Percentiles rank a stretch among this genome's conserved stretches.
Conservation (phyloP, 2,888 invertebrate species). For the Anthrax anthrax region DNA sequence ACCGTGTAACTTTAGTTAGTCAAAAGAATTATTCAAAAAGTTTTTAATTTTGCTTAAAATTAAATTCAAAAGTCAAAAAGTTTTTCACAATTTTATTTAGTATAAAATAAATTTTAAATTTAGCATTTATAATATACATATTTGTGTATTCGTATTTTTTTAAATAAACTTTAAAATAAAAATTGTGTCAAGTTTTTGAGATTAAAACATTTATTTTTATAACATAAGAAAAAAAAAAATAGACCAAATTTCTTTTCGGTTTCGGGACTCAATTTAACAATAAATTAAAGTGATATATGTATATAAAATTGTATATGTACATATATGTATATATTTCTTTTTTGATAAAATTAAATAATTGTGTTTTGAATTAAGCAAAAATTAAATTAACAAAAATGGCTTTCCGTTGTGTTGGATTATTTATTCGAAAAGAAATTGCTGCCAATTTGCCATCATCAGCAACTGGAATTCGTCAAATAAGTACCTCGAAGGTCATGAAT, state of each 20-base stretch:
- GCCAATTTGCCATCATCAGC: constrained; percentile 12
- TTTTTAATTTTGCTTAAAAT: background rate
- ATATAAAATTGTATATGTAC: too few species aligned
- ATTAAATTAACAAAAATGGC: constrained; percentile 19
- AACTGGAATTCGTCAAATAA: constrained; percentile 11
- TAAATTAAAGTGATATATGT: too few species aligned
- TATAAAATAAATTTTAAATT: background rate
- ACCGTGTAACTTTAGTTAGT: background rate
- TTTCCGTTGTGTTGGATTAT: constrained; percentile 28
- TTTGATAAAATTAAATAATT: background rate
- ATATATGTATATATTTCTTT: background rate
- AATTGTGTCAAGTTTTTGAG: background rate
- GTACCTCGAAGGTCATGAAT: constrained; percentile 10
- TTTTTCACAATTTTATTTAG: constrained; percentile 8
- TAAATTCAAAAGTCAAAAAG: too few species aligned
- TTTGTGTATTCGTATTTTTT: too few species aligned
- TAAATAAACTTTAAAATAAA: too few species aligned
- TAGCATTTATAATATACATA: too few species aligned
- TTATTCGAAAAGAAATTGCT: constrained; percentile 18
- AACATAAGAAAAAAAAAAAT: too few species aligned
- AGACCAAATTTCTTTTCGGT: too few species aligned
- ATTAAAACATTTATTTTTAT: too few species aligned
- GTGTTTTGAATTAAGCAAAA: background rate
- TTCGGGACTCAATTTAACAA: too few species aligned
- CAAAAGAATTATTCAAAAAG: too few species aligned